A percentile compares a stretch with the other conserved stretches of the same genome.
Conservation (phyloP, 2,888 invertebrate genomes). For the Leptarthrus brevirostris region DNA sequence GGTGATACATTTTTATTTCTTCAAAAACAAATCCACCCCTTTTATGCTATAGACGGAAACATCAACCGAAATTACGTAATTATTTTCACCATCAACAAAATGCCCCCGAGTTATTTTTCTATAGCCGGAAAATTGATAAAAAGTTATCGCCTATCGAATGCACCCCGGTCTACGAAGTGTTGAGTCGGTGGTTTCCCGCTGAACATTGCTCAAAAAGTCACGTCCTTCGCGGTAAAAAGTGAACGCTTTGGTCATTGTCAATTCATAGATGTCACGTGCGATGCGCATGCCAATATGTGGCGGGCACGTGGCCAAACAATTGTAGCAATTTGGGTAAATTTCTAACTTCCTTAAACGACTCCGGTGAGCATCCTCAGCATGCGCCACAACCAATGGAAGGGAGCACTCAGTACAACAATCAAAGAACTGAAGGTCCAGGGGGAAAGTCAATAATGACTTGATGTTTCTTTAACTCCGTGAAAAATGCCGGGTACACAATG, state of each 20-base stretch:
- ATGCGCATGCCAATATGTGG: slow-evolving; percentile 58
- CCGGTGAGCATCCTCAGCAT: slow-evolving; percentile 16
- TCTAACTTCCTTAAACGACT: slow-evolving; percentile 55
- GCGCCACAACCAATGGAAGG: neutral
- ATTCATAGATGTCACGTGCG: slow-evolving; percentile 49
- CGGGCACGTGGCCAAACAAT: slow-evolving; percentile 63
- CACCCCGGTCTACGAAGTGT: slow-evolving; percentile 38
- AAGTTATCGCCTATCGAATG: slow-evolving; percentile 2
- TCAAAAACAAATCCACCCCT: slow-evolving; percentile 1
- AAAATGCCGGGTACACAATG: neutral
- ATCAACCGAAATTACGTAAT: slow-evolving; percentile 37
- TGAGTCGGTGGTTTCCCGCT: slow-evolving; percentile 52
- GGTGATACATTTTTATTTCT: no score
- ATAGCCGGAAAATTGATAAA: slow-evolving; percentile 40
- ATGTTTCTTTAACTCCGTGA: neutral
- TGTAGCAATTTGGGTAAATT: slow-evolving; percentile 60
- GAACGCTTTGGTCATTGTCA: slow-evolving; percentile 32
- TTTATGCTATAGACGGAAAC: slow-evolving; percentile 1
- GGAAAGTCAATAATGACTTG: slow-evolving; percentile 43
- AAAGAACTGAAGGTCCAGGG: neutral
- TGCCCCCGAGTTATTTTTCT: neutral
- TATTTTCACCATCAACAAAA: slow-evolving; percentile 28
- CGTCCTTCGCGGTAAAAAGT: slow-evolving; percentile 31
- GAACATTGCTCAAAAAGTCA: slow-evolving; percentile 31
- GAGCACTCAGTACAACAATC: neutral